Conservation (phyloP, 2,113 vertebrate species). For the Orcinus orca region DNA sequence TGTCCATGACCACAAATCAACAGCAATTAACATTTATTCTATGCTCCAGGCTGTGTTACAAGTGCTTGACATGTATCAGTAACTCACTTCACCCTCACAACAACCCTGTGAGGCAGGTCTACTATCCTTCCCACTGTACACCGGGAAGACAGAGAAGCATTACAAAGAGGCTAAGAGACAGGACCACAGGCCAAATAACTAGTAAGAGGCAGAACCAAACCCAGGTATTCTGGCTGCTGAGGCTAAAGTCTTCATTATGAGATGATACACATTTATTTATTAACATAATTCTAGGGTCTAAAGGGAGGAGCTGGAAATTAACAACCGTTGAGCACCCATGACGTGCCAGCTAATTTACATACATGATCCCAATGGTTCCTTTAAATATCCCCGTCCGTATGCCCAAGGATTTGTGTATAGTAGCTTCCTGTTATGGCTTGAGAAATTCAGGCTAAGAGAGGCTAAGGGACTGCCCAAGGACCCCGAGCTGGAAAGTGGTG, state of each 20-base stretch:
- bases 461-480: not conserved
- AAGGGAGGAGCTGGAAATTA: not conserved
- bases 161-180: not conserved
- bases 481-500: not conserved
- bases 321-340: not conserved
- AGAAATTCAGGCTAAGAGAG: not conserved
- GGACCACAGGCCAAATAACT: not conserved
- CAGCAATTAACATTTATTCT: fast-evolving
- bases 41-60: not conserved
- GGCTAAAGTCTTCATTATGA: not conserved
- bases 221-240: not conserved
- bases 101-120: not conserved
- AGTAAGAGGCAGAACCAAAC: not conserved
- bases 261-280: not conserved
- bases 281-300: not conserved
- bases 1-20: not conserved
- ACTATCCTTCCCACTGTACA: not conserved
- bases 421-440: not conserved
- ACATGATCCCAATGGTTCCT: not conserved
- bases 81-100: not conserved
- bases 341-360: not conserved
- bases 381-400: fast-evolving
- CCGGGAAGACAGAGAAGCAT: not conserved
- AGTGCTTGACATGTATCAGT: too few species aligned
- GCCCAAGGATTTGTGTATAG: not conserved